phyloP scores from a whole-genome alignment of 2,888 invertebrate species.

The Melangyna quadrimaculata region DNA sequence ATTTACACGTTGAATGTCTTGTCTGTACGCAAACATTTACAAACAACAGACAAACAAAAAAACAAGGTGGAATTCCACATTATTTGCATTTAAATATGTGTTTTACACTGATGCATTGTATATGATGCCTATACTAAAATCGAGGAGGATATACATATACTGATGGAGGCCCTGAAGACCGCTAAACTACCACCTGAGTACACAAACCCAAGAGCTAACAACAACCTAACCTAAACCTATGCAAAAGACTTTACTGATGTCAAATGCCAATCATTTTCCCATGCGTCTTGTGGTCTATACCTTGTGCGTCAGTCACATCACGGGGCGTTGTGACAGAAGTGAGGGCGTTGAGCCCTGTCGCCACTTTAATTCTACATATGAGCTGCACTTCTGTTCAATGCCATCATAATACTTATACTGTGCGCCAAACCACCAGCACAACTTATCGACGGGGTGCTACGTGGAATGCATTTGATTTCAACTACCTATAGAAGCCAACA shows the following conservation, averaged over 20 bases:
- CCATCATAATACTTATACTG: not conserved
- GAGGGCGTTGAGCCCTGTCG: conserved; percentile 66
- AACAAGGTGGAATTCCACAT: conserved; percentile 48
- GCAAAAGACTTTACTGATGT: conserved; percentile 45
- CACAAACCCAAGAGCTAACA: conserved; percentile 14
- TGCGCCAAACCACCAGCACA: conserved; percentile 6
- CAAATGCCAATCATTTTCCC: conserved; percentile 68
- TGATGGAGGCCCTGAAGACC: not conserved
- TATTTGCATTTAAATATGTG: conserved; percentile 34
- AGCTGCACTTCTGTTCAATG: conserved; percentile 31
- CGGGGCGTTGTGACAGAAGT: conserved; percentile 28
- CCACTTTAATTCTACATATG: conserved; percentile 39
- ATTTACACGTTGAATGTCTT: conserved; percentile 41
- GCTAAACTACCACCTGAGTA: conserved; percentile 32
- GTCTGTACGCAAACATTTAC: not conserved
- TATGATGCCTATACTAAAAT: too few species aligned
- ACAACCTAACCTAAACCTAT: not conserved
- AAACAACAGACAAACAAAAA: not conserved
- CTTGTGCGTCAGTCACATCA: conserved; percentile 12
- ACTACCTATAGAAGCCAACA: not conserved
- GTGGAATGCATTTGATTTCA: conserved; percentile 45
- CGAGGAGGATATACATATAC: not conserved
- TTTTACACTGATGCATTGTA: conserved; percentile 21
- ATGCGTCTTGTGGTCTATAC: conserved; percentile 21
- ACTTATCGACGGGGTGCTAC: conserved; percentile 48